phyloP scores from a whole-genome alignment of 35 echinoderm and acorn worm genomes.

The Apostichopus parvimensis region DNA sequence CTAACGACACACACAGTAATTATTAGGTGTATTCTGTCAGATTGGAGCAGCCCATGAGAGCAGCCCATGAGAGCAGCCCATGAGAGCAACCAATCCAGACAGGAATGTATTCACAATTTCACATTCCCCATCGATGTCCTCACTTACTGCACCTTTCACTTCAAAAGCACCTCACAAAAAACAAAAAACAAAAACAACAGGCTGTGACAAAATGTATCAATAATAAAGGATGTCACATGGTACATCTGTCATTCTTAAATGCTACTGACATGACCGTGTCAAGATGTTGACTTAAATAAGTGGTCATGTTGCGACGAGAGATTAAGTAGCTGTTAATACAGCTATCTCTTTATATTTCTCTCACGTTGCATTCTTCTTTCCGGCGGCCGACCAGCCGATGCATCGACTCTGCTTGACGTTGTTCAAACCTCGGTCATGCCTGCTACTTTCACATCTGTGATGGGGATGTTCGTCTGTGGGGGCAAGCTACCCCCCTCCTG shows the following conservation, averaged over 20 bases:
- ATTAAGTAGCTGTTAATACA: too few relatives aligned
- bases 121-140: too few relatives aligned
- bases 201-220: background rate
- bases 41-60: too few relatives aligned
- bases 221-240: background rate
- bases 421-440: constrained; percentile 75
- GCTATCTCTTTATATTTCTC: background rate
- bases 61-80: too few relatives aligned
- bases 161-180: background rate
- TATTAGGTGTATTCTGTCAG: too few relatives aligned
- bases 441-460: constrained; percentile 38
- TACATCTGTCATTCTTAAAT: background rate
- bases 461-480: constrained; percentile 55
- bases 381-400: background rate
- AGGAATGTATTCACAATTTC: too few relatives aligned
- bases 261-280: too few relatives aligned
- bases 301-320: too few relatives aligned
- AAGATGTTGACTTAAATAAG: too few relatives aligned
- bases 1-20: too few relatives aligned
- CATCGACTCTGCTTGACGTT: background rate
- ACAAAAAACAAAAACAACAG: background rate
- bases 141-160: background rate
- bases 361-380: background rate
- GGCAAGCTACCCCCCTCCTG: constrained; percentile 46
- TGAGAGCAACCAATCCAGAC: too few relatives aligned